phyloP scores from a whole-genome alignment of 2,797 vertebrate genomes.

The Hapalemur alaotrensis region DNA sequence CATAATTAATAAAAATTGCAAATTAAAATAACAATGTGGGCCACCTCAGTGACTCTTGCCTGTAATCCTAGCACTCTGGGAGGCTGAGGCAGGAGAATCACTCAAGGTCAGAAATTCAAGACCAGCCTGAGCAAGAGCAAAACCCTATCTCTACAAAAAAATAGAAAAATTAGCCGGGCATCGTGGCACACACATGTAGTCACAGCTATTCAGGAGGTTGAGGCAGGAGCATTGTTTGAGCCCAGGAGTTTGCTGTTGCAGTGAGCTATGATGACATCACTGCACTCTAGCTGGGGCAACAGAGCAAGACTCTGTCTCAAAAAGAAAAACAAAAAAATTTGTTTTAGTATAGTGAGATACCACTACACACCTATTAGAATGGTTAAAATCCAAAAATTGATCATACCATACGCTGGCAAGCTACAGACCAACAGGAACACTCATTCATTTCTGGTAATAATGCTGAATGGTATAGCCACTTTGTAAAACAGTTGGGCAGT shows the following conservation, averaged over 20 bases:
- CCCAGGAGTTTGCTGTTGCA: neutral
- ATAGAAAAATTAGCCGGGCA: too few relatives aligned
- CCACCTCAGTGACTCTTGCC: too few relatives aligned
- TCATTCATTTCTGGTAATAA: neutral
- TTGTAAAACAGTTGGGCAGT: neutral
- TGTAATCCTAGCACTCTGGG: too few relatives aligned
- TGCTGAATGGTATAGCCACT: neutral
- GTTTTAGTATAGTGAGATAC: neutral
- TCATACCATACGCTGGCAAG: neutral
- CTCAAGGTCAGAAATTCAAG: too few relatives aligned
- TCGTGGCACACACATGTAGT: neutral
- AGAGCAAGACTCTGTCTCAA: neutral
- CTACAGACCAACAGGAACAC: neutral
- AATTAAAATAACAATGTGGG: neutral
- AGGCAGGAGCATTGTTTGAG: neutral
- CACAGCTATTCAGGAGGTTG: neutral
- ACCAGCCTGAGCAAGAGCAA: too few relatives aligned
- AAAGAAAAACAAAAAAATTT: neutral
- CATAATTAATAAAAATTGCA: neutral
- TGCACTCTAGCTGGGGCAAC: neutral
- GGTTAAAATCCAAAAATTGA: neutral
- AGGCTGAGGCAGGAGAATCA: too few relatives aligned
- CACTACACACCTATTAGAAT: neutral
- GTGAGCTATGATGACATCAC: neutral
- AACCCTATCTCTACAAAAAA: too few relatives aligned